Conservation (phyloP, 92 coral and sea anemone genomes). For the Epizoanthus illoricatus region DNA sequence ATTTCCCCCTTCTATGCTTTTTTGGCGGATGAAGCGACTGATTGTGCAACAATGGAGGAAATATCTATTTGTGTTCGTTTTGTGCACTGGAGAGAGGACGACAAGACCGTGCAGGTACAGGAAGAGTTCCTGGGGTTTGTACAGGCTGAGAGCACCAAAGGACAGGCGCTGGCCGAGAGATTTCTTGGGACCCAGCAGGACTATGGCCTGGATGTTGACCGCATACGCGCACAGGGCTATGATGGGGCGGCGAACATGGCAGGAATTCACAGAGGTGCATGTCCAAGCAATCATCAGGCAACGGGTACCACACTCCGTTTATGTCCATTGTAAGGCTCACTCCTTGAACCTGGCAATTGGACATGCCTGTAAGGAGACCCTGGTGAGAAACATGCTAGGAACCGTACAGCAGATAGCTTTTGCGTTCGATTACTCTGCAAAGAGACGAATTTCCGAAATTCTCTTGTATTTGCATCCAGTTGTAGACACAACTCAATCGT, state of each 20-base stretch:
- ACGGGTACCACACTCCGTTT: conserved; percentile 51
- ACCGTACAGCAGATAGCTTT: conserved; percentile 42
- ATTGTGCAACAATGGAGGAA: conserved; percentile 59
- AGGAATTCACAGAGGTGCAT: conserved; percentile 60
- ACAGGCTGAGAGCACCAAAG: conserved; percentile 2
- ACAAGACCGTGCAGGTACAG: conserved; percentile 18
- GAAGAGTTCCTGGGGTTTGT: conserved; percentile 9
- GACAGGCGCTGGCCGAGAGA: conserved; percentile 4
- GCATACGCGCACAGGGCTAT: conserved; percentile 59
- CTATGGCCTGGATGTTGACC: conserved; percentile 51
- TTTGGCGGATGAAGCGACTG: conserved; percentile 68
- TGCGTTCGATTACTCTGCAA: conserved; percentile 44
- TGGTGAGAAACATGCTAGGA: conserved; percentile 37
- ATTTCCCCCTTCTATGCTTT: conserved; percentile 26
- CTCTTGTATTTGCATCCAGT: too few relatives aligned
- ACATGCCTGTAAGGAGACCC: conserved; percentile 52
- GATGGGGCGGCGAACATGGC: conserved; percentile 61
- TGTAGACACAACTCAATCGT: too few relatives aligned
- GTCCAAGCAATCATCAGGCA: conserved; percentile 58
- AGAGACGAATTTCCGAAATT: background rate
- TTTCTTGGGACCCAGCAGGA: conserved; percentile 48
- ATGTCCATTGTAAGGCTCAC: conserved; percentile 54
- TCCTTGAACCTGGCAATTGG: conserved; percentile 59
- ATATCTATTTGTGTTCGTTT: conserved; percentile 68
- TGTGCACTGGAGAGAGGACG: conserved; percentile 22